Evolutionary conservation across 2,888 invertebrate species (phyloP), one percentile per base, ranked within the genome.

Genomic region (Cetonia aurata): DNA sequence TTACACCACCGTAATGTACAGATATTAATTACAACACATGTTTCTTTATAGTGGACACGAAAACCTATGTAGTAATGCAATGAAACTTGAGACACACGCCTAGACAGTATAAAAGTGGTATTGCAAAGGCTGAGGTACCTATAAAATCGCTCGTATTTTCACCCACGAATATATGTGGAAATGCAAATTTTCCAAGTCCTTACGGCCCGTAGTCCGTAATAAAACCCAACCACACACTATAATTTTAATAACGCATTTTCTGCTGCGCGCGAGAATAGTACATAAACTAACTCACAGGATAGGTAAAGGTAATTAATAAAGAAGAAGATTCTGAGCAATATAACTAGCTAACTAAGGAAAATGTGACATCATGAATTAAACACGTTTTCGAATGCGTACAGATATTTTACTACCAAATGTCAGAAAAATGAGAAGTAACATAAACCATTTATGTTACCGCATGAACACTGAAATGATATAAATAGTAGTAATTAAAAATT

Each of bases 161-260:
- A 60, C 48, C 25, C 25, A 13, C 31, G 31, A 59, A 41, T 42
- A 59, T 59, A 57, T 59, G 17, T 25, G 25, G 31, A 60, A 48
- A 60, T 60, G 60, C 60, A 60, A 60, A 60, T 60, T 60, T 48
- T 48, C 60, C 59, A 19, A 60, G 46, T 60, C 46, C 48, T 60
- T 44, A 15, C n/a, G 60, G 46, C 25, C 4, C 25, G 25, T 1
- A 60, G 48, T 60, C 15, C 13, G 31, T 60, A 25, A 60, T 60
- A 60, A 60, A 60, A 48, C 46, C 60, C 60, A 48, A 60, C 60
- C 60, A 60, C 60, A 60, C 60, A 60, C 25, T 60, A 25, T 25
- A 25, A 25, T 25, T 4, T 25, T 25, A 25, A 25, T 25, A 25
- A 25, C 25, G 25, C 25, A 25, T 25, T 25, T 25, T 25, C 25